Conservation (phyloP, 2,797 vertebrate species). For the Sparus aurata region DNA sequence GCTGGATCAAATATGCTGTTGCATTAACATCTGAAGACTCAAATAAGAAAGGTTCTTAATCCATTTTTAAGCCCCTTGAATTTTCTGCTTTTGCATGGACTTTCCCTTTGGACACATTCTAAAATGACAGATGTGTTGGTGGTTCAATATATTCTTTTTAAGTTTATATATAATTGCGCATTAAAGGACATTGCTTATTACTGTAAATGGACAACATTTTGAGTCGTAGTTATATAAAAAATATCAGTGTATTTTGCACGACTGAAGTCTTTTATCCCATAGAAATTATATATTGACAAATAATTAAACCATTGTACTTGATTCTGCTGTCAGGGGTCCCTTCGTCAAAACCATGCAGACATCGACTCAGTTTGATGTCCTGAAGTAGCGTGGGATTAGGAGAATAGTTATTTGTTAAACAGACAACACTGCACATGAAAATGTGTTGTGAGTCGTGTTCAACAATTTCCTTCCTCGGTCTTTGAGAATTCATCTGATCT, state of each 20-base stretch:
- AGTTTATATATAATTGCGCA: background rate
- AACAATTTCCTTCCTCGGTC: too few relatives aligned
- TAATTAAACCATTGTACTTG: background rate
- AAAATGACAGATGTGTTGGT: constrained; percentile 4
- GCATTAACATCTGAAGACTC: constrained; percentile 32
- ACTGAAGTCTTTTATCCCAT: background rate
- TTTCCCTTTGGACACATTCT: background rate
- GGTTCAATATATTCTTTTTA: background rate
- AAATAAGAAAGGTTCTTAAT: background rate
- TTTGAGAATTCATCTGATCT: too few relatives aligned
- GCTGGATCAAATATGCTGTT: constrained; percentile 26
- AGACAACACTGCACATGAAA: too few relatives aligned
- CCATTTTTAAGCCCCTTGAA: constrained; percentile 5
- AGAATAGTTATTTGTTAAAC: too few relatives aligned
- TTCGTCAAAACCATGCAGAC: too few relatives aligned
- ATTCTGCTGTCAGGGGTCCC: too few relatives aligned
- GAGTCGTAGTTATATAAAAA: background rate
- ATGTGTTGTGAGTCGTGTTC: too few relatives aligned
- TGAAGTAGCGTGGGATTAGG: too few relatives aligned
- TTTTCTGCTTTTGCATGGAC: background rate
- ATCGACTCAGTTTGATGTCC: too few relatives aligned
- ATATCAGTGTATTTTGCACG: background rate
- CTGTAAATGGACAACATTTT: background rate
- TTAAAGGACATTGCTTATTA: background rate
- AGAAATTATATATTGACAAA: background rate